Evolutionary conservation across 2,888 invertebrate species (phyloP).

Genomic region (Pasiphila rectangulata): DNA sequence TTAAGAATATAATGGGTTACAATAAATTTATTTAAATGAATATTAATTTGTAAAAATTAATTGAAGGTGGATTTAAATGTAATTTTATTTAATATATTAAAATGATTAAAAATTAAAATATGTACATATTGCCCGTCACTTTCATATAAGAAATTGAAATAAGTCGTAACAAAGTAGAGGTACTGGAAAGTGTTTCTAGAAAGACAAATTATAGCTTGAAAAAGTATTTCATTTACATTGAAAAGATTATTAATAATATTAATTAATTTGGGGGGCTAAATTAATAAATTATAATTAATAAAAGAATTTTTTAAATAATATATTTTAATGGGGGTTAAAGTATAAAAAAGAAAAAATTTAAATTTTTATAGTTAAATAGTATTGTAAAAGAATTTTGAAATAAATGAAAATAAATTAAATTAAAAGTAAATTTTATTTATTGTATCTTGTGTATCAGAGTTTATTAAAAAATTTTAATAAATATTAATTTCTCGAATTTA

Average conservation of each 20-base stretch:
- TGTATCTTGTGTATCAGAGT: too few species aligned
- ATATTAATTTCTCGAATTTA: too few species aligned
- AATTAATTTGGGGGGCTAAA: slow-evolving; percentile 62
- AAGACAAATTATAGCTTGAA: slow-evolving; percentile 83
- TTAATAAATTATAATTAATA: slow-evolving; percentile 60
- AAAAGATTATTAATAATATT: slow-evolving; percentile 73
- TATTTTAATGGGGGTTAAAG: too few species aligned
- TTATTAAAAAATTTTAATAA: too few species aligned
- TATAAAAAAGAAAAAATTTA: too few species aligned
- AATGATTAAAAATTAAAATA: slow-evolving; percentile 84
- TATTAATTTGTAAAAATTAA: slow-evolving; percentile 58
- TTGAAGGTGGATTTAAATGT: slow-evolving; percentile 85
- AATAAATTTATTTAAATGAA: slow-evolving; percentile 80
- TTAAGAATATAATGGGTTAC: slow-evolving; percentile 85
- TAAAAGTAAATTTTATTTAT: too few species aligned
- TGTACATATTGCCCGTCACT: slow-evolving; percentile 91
- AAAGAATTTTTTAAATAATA: too few species aligned
- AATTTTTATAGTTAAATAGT: too few species aligned
- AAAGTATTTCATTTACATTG: slow-evolving; percentile 85
- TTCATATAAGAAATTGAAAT: slow-evolving; percentile 84
- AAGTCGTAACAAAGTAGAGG: slow-evolving; percentile 91
- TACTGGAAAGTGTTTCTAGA: slow-evolving; percentile 88
- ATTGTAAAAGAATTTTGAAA: too few species aligned
- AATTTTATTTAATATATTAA: slow-evolving; percentile 78
- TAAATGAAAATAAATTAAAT: too few species aligned